These are phyloP conservation scores for Cyprinus carpio DNA, from an alignment of 2,113 vertebrate species.

Conservation along the genomic window DNA sequence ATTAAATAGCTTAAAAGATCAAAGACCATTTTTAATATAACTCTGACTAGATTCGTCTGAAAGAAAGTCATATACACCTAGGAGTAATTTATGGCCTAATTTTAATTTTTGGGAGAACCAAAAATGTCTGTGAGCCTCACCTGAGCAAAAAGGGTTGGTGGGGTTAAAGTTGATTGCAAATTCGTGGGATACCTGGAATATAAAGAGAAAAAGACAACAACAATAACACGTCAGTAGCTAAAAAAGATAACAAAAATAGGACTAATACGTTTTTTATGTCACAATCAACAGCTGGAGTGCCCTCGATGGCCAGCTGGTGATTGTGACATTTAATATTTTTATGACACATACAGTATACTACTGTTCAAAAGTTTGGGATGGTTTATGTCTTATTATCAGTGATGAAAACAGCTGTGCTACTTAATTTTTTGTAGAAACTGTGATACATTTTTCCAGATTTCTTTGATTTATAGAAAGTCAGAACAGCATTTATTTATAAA, in stretches of 20 bases:
- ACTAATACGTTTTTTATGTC: background rate
- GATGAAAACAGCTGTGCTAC: too few species aligned
- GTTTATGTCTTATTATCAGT: background rate
- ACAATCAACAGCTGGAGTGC: too few species aligned
- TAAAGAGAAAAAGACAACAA: constrained; percentile 42
- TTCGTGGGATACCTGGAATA: constrained; percentile 92
- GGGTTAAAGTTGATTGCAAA: constrained; percentile 99
- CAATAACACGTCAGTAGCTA: background rate
- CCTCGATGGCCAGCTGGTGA: background rate
- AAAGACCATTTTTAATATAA: too few species aligned
- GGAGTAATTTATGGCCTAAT: too few species aligned
- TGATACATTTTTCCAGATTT: background rate
- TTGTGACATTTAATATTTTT: background rate
- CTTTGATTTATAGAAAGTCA: too few species aligned
- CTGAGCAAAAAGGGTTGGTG: constrained; percentile 94
- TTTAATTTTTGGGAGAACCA: too few species aligned
- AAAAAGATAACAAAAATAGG: background rate
- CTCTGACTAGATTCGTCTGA: too few species aligned
- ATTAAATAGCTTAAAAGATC: too few species aligned
- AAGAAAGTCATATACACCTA: too few species aligned
- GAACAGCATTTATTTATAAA: background rate
- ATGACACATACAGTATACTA: background rate
- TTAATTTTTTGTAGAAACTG: background rate
- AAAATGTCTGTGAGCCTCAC: constrained; percentile 71
- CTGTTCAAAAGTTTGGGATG: background rate